These are phyloP conservation scores for Chloroceryle aenea DNA, from an alignment of 2,113 vertebrate genomes.

Conservation along the genomic window DNA sequence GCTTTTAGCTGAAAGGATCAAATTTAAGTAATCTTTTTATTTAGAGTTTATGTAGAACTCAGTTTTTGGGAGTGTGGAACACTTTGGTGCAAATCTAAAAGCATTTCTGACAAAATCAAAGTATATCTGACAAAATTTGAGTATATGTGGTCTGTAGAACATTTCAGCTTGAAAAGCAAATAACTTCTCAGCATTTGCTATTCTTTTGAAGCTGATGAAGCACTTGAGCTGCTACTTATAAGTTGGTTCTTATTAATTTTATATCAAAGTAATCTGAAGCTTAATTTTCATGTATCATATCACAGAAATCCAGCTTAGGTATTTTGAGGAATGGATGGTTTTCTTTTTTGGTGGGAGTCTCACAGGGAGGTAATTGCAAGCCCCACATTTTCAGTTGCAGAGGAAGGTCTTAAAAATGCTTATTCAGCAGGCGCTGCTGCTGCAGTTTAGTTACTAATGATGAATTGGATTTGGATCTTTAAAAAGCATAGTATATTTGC, in stretches of 20 bases:
- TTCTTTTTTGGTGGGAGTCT: background rate
- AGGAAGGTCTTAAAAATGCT: background rate
- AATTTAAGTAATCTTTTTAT: background rate
- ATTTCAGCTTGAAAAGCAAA: background rate
- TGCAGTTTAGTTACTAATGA: background rate
- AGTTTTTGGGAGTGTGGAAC: background rate
- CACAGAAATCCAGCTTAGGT: background rate
- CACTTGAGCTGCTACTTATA: background rate
- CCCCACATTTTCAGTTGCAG: background rate
- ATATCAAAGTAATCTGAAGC: background rate
- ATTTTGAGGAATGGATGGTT: background rate
- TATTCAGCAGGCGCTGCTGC: background rate
- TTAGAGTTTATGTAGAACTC: background rate
- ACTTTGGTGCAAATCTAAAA: background rate
- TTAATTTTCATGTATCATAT: background rate
- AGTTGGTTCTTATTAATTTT: background rate
- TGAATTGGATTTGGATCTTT: background rate
- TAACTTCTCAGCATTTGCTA: background rate
- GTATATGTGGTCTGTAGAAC: background rate
- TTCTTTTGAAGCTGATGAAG: background rate
- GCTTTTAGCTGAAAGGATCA: background rate
- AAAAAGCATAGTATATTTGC: background rate
- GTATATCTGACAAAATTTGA: slow-evolving; percentile 3
- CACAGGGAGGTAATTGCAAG: background rate
- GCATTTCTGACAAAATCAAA: slow-evolving; percentile 1